A percentile compares a stretch with the other conserved stretches of the same genome.
Evolutionary conservation across 2,113 vertebrate genomes (phyloP).

Genomic region (Atherinomorus stipes): DNA sequence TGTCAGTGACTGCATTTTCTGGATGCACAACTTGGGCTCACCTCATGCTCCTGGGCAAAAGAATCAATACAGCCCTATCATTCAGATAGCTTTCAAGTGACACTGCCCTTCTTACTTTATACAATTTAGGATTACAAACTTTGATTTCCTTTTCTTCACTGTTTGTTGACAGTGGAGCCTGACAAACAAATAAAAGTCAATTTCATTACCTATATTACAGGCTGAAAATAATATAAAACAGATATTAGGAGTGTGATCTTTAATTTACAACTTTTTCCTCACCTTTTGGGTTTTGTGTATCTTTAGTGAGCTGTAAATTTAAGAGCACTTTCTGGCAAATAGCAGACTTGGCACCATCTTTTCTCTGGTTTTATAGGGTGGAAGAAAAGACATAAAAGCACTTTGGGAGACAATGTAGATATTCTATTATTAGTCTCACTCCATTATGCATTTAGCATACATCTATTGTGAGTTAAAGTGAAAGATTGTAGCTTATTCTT

Average conservation of each 20-base stretch:
- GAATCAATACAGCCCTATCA: constrained; percentile 61
- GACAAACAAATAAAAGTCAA: constrained; percentile 57
- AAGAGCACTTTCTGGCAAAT: constrained; percentile 28
- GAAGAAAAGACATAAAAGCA: constrained; percentile 27
- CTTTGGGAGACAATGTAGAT: constrained; percentile 32
- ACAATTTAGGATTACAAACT: constrained; percentile 57
- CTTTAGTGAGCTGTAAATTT: constrained; percentile 13
- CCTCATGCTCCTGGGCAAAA: constrained; percentile 45
- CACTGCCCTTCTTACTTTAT: constrained; percentile 33
- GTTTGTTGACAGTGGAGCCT: constrained; percentile 35
- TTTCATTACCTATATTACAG: constrained; percentile 32
- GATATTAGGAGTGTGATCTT: constrained; percentile 7
- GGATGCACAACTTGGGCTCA: constrained; percentile 47
- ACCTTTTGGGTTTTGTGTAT: constrained; percentile 26
- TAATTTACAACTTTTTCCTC: constrained; percentile 4
- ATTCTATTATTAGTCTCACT: constrained; percentile 58
- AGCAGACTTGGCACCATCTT: constrained; percentile 34
- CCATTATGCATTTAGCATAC: constrained; percentile 47
- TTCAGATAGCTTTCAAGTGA: constrained; percentile 53
- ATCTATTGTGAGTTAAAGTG: constrained; percentile 27
- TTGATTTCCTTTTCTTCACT: constrained; percentile 63
- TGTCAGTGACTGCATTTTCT: constrained; percentile 62
- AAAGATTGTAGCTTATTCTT: constrained; percentile 35
- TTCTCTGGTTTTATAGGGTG: constrained; percentile 29
- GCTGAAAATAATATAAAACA: constrained; percentile 52